These are phyloP conservation scores for Zenarchopterus dispar DNA, from an alignment of 2,797 vertebrate species.

Conservation along the genomic window DNA sequence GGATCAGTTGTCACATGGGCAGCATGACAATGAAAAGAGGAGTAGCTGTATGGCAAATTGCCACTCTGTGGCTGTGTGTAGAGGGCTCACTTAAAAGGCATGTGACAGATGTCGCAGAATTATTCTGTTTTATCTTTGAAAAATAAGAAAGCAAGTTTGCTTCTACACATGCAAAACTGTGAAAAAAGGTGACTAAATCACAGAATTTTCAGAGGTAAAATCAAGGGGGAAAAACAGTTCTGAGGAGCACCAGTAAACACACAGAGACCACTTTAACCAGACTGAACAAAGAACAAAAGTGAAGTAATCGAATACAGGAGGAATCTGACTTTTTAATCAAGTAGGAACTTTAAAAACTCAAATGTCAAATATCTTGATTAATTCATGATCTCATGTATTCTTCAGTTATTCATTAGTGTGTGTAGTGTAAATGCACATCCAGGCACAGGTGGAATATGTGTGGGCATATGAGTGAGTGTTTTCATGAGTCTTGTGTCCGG, in stretches of 20 bases:
- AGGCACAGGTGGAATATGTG: conserved; percentile 25
- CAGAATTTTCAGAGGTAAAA: too few relatives aligned
- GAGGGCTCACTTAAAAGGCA: conserved; percentile 1
- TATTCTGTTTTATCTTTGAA: neutral
- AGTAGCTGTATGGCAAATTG: conserved; percentile 8
- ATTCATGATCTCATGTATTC: neutral
- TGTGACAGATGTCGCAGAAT: neutral
- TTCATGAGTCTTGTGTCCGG: conserved; percentile 39
- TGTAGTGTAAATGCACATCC: conserved; percentile 13
- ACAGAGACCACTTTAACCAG: neutral
- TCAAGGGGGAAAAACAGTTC: too few relatives aligned
- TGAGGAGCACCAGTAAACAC: too few relatives aligned
- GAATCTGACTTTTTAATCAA: neutral
- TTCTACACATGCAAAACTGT: too few relatives aligned
- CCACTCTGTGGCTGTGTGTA: neutral
- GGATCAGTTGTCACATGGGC: conserved; percentile 53
- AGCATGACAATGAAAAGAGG: conserved; percentile 28
- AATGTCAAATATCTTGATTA: conserved; percentile 8
- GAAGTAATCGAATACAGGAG: neutral
- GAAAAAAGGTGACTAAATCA: too few relatives aligned
- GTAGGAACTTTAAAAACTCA: too few relatives aligned
- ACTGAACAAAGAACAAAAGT: conserved; percentile 1
- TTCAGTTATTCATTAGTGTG: conserved; percentile 12
- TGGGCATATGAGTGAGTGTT: conserved; percentile 9
- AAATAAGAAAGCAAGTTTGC: too few relatives aligned